These are phyloP conservation scores for Platichthys stellatus DNA, from an alignment of 2,113 vertebrate genomes.

Conservation along the genomic window DNA sequence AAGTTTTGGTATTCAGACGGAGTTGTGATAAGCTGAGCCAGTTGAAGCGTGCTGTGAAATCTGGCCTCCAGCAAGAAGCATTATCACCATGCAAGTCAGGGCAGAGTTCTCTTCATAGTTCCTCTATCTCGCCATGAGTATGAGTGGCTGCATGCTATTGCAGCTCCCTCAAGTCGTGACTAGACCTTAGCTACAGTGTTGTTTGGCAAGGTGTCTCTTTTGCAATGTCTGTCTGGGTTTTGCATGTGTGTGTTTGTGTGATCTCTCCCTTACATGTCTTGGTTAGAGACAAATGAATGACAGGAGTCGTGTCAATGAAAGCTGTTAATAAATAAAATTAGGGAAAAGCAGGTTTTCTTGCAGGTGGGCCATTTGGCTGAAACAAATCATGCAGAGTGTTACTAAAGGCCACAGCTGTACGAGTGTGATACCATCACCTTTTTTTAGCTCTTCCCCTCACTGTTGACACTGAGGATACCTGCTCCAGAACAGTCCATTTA, in stretches of 20 bases:
- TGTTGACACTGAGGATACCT: slow-evolving; percentile 26
- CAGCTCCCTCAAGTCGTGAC: slow-evolving; percentile 66
- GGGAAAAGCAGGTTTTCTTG: slow-evolving; percentile 17
- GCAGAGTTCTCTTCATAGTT: slow-evolving; percentile 67
- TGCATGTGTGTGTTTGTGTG: not conserved
- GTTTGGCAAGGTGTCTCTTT: slow-evolving; percentile 55
- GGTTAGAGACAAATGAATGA: not conserved
- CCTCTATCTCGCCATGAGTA: slow-evolving; percentile 44
- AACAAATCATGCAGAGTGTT: slow-evolving; percentile 11
- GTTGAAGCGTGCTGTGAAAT: slow-evolving; percentile 75
- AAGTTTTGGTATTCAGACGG: slow-evolving; percentile 65
- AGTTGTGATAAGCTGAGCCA: slow-evolving; percentile 71
- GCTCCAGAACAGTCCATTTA: slow-evolving; percentile 30
- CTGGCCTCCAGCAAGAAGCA: slow-evolving; percentile 72
- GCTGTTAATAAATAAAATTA: slow-evolving; percentile 24
- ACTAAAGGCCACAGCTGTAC: slow-evolving; percentile 20
- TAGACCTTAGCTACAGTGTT: slow-evolving; percentile 49
- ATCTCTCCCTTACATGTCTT: slow-evolving; percentile 12
- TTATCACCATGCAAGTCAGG: slow-evolving; percentile 77
- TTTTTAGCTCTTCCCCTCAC: slow-evolving; percentile 1
- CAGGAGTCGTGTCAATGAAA: not conserved
- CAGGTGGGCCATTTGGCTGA: slow-evolving; percentile 29
- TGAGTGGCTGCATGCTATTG: slow-evolving; percentile 34
- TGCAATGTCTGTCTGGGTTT: slow-evolving; percentile 16
- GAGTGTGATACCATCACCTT: slow-evolving; percentile 19